Conservation (phyloP, 2,113 vertebrate genomes). For the Oceanites oceanicus region DNA sequence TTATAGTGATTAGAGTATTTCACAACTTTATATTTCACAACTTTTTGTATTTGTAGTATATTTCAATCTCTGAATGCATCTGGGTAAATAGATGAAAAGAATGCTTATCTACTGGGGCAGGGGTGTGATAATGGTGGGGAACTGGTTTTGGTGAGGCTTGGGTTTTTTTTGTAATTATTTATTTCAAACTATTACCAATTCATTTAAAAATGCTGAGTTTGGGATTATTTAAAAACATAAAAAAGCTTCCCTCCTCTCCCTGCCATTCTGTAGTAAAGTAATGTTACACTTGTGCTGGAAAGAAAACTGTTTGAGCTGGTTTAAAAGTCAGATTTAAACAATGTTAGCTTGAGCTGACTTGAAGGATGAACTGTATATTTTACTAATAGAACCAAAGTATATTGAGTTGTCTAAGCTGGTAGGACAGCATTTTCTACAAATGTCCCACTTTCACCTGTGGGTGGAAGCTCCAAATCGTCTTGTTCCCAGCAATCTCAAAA, state of each 20-base stretch:
- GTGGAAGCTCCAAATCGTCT: not conserved
- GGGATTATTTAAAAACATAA: not conserved
- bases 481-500: not conserved
- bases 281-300: not conserved
- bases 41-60: constrained; percentile 15
- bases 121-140: not conserved
- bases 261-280: not conserved
- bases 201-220: not conserved
- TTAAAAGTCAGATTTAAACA: not conserved
- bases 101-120: not conserved
- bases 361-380: not conserved
- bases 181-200: not conserved
- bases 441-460: not conserved
- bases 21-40: constrained; percentile 54
- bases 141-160: not conserved
- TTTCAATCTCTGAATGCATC: not conserved
- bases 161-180: not conserved
- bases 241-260: not conserved
- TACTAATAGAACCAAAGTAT: not conserved
- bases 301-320: not conserved
- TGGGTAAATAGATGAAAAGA: not conserved
- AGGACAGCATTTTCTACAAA: not conserved
- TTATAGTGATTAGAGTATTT: constrained; percentile 41
- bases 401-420: not conserved
- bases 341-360: not conserved